Conservation (phyloP, 2,113 vertebrate species). For the Gymnocephalus cernua region DNA sequence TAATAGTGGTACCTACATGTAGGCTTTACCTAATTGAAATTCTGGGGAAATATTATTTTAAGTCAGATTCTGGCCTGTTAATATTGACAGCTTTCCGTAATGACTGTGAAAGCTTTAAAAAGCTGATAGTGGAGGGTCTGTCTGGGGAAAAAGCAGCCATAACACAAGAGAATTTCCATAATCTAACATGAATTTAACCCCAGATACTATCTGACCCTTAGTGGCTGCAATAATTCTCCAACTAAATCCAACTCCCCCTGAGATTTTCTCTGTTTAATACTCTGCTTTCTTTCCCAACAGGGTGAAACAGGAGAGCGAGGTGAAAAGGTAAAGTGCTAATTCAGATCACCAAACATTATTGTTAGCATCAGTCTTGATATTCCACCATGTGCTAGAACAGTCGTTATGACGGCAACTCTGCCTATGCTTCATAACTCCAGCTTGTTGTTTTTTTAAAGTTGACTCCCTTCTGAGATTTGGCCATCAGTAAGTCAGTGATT, state of each 20-base stretch:
- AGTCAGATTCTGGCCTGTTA: slow-evolving; percentile 1
- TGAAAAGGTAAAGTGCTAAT: slow-evolving; percentile 90
- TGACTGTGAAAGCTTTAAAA: slow-evolving; percentile 6
- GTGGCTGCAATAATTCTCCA: slow-evolving; percentile 42
- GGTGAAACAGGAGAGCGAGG: slow-evolving; percentile 94
- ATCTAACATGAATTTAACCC: slow-evolving; percentile 73
- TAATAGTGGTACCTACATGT: not conserved
- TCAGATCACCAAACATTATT: slow-evolving; percentile 56
- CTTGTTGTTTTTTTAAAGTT: slow-evolving; percentile 13
- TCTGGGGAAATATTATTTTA: not conserved
- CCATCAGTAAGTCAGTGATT: slow-evolving; percentile 49
- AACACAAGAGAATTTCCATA: slow-evolving; percentile 57
- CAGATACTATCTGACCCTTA: slow-evolving; percentile 75
- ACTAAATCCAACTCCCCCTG: slow-evolving; percentile 5
- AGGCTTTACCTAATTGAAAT: not conserved
- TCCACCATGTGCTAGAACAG: slow-evolving; percentile 34
- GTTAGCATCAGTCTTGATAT: slow-evolving; percentile 45
- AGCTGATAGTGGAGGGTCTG: slow-evolving; percentile 17
- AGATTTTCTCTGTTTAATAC: slow-evolving; percentile 54
- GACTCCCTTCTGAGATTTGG: slow-evolving; percentile 41
- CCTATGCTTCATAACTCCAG: slow-evolving; percentile 3
- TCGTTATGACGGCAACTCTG: not conserved
- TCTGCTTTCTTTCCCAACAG: slow-evolving; percentile 86
- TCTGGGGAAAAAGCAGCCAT: slow-evolving; percentile 51
- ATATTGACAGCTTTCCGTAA: slow-evolving; percentile 10